Evolutionary conservation across 2,888 invertebrate species (phyloP), one percentile per base, ranked within the genome.

Genomic region (Sthenelais limicola): DNA sequence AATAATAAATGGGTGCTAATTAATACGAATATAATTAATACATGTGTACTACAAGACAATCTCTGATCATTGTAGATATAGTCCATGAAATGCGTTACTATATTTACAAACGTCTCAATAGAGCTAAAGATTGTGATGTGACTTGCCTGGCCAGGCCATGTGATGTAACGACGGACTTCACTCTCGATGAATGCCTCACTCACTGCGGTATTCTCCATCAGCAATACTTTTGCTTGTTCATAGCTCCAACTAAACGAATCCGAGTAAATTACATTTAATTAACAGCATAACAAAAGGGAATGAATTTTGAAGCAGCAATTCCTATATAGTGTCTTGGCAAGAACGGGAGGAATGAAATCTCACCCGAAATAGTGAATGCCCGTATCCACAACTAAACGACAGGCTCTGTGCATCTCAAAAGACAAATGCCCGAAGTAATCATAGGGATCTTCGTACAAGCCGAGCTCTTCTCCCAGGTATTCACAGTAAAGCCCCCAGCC

Each of bases 401-500:
- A 81, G 1, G 84, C 84, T 12, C 85, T 74, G 74, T 82, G 82
- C 24, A 84, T 84, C 70, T 85, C 84, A 1, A 78, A 79, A 24
- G 80, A 79, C 26, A 73, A 58, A 24, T 73, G 71, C 4, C 78
- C 78, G 48, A 71, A 74, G 82, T 79, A 26, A 21, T 75, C 52
- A 68, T 80, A 80, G 2, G 81, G 82, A 72, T 84, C 82, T 51
- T 82, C 77, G 76, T 84, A 87, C 26, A 87, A 74, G 18, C 84
- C 85, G 74, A 87, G 74, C 73, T 88, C 87, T 48, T 83, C 79
- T 5, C 87, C 87, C 3, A 87, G 81, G 54, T 79, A 81, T 74
- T 87, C 87, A 43, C 80, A 77, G 74, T 87, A 87, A 73, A 87
- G 75, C 3, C 83, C 87, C 87, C 87, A 88, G 43, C 87, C 87